phyloP scores from a whole-genome alignment of 2,888 invertebrate species.

The Anthophora plumipes region DNA sequence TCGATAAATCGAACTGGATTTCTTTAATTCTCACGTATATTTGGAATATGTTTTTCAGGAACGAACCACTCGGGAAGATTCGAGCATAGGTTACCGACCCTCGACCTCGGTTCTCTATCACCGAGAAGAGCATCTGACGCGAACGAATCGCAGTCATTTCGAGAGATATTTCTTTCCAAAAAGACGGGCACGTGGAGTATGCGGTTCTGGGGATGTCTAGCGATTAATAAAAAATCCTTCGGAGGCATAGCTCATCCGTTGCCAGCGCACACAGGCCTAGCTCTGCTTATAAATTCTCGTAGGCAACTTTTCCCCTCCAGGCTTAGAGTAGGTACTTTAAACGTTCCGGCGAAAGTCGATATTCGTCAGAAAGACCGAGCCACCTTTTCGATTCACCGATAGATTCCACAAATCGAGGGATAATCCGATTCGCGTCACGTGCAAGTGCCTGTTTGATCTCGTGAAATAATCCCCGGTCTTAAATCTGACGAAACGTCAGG shows the following conservation, averaged over 20 bases:
- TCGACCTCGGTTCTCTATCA: not conserved
- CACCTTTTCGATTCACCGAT: not conserved
- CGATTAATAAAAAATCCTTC: constrained; percentile 48
- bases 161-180: constrained; percentile 22
- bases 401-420: not conserved
- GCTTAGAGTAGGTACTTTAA: not conserved
- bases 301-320: constrained; percentile 31
- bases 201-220: constrained; percentile 21
- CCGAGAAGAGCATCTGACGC: constrained; percentile 5
- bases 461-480: too few relatives aligned
- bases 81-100: constrained; percentile 1
- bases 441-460: too few relatives aligned
- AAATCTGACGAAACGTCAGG: too few relatives aligned
- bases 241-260: constrained; percentile 27
- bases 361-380: constrained; percentile 29
- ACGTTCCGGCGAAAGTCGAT: constrained; percentile 34
- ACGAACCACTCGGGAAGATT: constrained; percentile 1
- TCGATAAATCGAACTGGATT: not conserved
- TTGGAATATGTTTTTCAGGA: not conserved
- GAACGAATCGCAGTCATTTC: constrained; percentile 38
- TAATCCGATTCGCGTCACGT: not conserved
- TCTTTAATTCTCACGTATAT: not conserved
- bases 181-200: constrained; percentile 11
- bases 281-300: constrained; percentile 53
- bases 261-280: not conserved